Base-by-base conservation (phyloP, 2,888 invertebrate species). In the Ctena decussata region DNA sequence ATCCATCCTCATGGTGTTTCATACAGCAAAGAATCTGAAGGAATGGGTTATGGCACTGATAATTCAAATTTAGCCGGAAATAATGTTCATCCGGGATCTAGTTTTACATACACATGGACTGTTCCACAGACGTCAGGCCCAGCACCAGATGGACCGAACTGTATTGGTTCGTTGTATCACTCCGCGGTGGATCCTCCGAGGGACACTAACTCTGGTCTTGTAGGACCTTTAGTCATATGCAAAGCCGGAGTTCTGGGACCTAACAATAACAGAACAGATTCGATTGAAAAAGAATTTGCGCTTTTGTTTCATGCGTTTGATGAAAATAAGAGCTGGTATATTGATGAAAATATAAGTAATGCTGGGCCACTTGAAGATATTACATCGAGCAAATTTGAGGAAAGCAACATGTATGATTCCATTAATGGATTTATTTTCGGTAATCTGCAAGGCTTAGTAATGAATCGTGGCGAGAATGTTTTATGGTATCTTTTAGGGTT, bases 311-410 rank as follows among this genome's bases (percentile, higher is more conserved):
- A 85, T 70, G 91, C 94, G 5, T 91, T 93, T 72, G 90, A 94
- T 71, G 94, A 94, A 83, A 93, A 91, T 70, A 73, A 82, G 35
- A 93, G 94, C 65, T 92, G 92, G 90, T 94, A 93, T 79, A 60
- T 94, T 12, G 82, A 88, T 2, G 91, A 94, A 72, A 94, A 94
- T 80, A 90, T 93, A 12, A 44, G 81, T 39, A 88, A 82, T 18
- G 91, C 90, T 53, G 87, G 86, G 21, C 87, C 90, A 30, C n/a
- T 24, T 8, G 82, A 84, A 3, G 80, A 84, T 57, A 37, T 11
- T 21, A 80, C 84, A 8, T 27, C 57, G 0, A 74, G 75, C 2
- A 87, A 84, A 6, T 93, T 93, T 72, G 77, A 46, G 37, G 87
- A 88, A 46, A 91, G 91, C 73, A 93, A 93, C 82, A 85, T 79